phyloP scores from a whole-genome alignment of 2,113 vertebrate genomes.

The Phycodurus eques region DNA sequence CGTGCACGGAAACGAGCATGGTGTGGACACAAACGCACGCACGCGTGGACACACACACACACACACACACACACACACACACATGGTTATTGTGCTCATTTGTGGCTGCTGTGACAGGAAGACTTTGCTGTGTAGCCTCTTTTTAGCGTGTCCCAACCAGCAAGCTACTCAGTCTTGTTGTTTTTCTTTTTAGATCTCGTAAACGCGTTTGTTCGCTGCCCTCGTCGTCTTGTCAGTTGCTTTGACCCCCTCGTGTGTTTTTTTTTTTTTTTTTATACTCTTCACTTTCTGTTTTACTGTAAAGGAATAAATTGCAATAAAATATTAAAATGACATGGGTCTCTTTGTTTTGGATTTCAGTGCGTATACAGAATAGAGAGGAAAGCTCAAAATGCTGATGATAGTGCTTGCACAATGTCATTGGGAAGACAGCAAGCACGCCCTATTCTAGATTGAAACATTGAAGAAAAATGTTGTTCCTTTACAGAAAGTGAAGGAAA shows the following conservation, averaged over 20 bases:
- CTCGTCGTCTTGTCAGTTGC: constrained; percentile 35
- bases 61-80: background rate
- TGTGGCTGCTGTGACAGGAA: background rate
- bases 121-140: background rate
- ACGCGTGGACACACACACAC: constrained; percentile 6
- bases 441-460: too few species aligned
- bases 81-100: background rate
- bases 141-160: background rate
- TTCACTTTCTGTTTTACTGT: constrained; percentile 62
- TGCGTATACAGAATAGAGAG: background rate
- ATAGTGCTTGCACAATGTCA: too few species aligned
- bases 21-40: constrained; percentile 11
- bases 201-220: constrained; percentile 21
- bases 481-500: too few species aligned
- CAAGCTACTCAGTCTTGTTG: background rate
- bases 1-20: constrained; percentile 47
- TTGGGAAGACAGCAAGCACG: too few species aligned
- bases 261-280: constrained; percentile 63
- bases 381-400: too few species aligned
- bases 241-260: constrained; percentile 44
- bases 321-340: constrained; percentile 49
- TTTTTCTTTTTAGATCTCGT: constrained; percentile 7
- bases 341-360: background rate
- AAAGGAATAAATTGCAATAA: constrained; percentile 74
- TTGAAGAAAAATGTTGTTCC: too few species aligned